phyloP scores from a whole-genome alignment of 2,797 vertebrate genomes.

The Nannoperca australis region DNA sequence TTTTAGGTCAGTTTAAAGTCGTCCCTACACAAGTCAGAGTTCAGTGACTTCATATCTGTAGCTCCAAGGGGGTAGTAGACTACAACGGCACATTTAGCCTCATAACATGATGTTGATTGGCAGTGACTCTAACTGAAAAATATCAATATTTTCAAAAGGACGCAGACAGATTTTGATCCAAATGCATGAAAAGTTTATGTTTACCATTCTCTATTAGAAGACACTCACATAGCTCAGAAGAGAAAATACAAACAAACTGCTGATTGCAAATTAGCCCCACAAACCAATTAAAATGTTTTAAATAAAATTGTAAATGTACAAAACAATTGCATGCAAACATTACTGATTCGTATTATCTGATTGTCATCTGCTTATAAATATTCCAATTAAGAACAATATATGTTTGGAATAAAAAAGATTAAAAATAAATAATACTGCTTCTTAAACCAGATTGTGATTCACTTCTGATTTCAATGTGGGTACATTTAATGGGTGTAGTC shows the following conservation, averaged over 20 bases:
- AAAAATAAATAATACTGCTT: background rate
- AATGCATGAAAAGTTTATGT: background rate
- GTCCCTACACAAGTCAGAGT: background rate
- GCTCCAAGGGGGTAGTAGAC: background rate
- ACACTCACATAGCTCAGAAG: slow-evolving; percentile 1
- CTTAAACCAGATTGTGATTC: background rate
- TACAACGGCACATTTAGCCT: background rate
- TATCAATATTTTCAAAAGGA: background rate
- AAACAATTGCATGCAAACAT: background rate
- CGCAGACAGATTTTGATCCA: background rate
- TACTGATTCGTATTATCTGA: background rate
- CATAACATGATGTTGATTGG: background rate
- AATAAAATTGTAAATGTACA: background rate
- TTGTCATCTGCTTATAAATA: background rate
- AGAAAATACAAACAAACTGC: background rate
- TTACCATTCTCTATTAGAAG: background rate
- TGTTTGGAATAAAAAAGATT: background rate
- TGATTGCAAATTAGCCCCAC: background rate
- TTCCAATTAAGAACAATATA: background rate
- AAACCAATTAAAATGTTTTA: background rate
- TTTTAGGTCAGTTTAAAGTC: background rate
- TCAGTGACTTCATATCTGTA: background rate
- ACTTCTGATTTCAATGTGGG: background rate
- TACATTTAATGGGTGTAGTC: background rate
- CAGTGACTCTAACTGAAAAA: background rate